A percentile compares a stretch with the other conserved stretches of the same genome.
These are phyloP conservation scores for Nipponacmea schrenckii DNA, from an alignment of 2,888 invertebrate genomes.

Conservation along the genomic window DNA sequence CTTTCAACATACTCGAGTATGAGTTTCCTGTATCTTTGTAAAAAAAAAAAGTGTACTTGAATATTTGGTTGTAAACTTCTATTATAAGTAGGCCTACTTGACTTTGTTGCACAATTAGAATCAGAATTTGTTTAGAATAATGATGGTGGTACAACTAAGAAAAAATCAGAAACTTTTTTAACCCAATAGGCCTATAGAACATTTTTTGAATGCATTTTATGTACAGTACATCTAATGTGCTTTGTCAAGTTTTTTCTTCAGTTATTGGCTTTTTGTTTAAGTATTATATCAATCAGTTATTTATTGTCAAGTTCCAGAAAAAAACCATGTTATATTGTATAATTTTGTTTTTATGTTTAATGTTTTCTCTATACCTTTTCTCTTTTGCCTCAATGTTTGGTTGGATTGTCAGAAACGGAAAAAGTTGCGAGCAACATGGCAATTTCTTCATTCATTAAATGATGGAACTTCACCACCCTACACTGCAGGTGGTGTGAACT, in stretches of 20 bases:
- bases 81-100: no score
- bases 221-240: conserved; percentile 5
- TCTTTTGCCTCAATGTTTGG: neutral
- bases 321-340: neutral
- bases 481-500: neutral
- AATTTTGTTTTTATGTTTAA: conserved; percentile 10
- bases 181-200: no score
- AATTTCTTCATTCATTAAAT: conserved; percentile 42
- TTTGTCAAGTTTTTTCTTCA: conserved; percentile 1
- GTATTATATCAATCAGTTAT: neutral
- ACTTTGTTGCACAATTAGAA: no score
- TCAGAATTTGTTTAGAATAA: no score
- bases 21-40: no score
- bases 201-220: no score
- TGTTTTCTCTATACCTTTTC: no score
- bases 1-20: no score
- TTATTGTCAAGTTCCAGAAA: neutral
- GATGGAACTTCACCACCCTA: conserved; percentile 16
- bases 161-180: no score
- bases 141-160: no score
- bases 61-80: no score
- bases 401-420: conserved; percentile 51
- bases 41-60: no score
- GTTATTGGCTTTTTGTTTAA: neutral
- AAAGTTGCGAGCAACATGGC: conserved; percentile 51